Conservation (phyloP, 2,113 vertebrate species). For the Tonatia bakeri region DNA sequence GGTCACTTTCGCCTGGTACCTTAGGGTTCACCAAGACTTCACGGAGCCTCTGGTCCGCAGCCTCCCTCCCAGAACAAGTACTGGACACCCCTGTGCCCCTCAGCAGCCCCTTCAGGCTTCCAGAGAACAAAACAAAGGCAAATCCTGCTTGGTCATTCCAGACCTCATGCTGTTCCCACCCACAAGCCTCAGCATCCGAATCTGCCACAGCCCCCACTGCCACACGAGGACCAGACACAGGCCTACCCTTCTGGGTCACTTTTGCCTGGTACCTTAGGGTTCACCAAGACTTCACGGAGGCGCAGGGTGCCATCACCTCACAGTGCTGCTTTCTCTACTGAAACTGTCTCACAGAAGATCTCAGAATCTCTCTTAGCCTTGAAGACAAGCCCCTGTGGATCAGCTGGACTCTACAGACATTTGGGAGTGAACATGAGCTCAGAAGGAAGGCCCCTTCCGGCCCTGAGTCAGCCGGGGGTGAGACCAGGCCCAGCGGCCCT, state of each 20-base stretch:
- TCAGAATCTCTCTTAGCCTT: neutral
- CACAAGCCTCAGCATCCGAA: neutral
- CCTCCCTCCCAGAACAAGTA: neutral
- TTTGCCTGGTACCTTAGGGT: neutral
- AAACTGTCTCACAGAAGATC: neutral
- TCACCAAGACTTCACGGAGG: neutral
- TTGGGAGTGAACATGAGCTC: neutral
- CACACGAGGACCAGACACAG: accelerated
- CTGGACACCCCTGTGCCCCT: neutral
- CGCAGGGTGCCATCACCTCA: neutral
- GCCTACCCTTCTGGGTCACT: neutral
- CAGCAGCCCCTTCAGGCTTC: neutral
- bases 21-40: neutral
- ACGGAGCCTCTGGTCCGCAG: neutral
- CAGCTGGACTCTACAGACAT: neutral
- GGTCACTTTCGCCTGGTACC: neutral
- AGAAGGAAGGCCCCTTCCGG: neutral
- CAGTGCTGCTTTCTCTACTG: neutral
- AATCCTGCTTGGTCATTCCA: neutral
- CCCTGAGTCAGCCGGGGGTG: no score
- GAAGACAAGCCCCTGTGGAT: neutral
- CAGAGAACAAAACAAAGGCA: neutral
- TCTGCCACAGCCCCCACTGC: neutral
- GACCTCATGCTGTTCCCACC: neutral
- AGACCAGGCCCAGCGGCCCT: neutral